phyloP scores from a whole-genome alignment of 2,797 vertebrate species.

The Eleutherodactylus coqui region DNA sequence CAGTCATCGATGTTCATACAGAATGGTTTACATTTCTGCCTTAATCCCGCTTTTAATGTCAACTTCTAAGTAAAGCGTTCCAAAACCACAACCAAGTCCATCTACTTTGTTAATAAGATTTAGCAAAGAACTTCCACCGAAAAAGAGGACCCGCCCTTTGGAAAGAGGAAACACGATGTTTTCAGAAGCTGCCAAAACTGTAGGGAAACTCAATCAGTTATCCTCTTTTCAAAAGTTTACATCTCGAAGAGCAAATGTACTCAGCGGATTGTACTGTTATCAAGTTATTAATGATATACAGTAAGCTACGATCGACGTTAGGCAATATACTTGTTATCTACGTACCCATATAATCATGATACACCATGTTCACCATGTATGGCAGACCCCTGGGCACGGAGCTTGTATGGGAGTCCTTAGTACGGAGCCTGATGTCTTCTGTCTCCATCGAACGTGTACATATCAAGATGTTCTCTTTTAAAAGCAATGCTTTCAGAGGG shows the following conservation, averaged over 20 bases:
- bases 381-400: no score
- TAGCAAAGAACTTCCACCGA: conserved; percentile 9
- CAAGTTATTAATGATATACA: neutral
- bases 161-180: neutral
- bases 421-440: no score
- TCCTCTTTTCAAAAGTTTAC: neutral
- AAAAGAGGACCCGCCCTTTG: conserved; percentile 11
- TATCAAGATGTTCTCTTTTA: no score
- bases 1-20: conserved; percentile 28
- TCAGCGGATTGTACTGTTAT: no score
- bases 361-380: no score
- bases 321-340: no score
- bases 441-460: no score
- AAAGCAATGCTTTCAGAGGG: no score
- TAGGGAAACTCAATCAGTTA: neutral
- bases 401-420: no score
- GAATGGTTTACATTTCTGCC: conserved; percentile 40
- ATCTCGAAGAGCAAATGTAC: neutral
- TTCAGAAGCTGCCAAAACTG: conserved; percentile 13
- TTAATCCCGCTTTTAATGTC: conserved; percentile 46
- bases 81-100: conserved; percentile 42
- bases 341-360: no score
- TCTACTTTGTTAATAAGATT: conserved; percentile 44
- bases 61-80: conserved; percentile 21
- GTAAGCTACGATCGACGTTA: neutral